Conservation (phyloP, 2,888 invertebrate species). For the Heliconius hortense region DNA sequence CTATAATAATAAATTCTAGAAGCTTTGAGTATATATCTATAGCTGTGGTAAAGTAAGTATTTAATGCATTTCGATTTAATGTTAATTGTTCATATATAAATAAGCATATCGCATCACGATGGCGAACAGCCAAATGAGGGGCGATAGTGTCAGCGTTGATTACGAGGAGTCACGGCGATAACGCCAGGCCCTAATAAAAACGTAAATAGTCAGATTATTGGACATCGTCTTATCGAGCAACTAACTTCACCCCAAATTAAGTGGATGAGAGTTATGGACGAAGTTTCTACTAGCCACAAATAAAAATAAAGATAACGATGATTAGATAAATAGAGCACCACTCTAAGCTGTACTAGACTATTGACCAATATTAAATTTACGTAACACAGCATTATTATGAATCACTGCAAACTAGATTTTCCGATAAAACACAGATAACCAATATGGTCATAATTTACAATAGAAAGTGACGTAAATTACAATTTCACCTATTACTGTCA, state of each 20-base stretch:
- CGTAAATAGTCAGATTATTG: slow-evolving; percentile 69
- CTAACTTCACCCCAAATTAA: slow-evolving; percentile 74
- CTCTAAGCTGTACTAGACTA: slow-evolving; percentile 41
- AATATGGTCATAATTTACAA: background rate
- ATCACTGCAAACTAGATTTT: slow-evolving; percentile 20
- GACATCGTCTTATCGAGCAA: slow-evolving; percentile 69
- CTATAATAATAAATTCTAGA: too few species aligned
- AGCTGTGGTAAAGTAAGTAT: slow-evolving; percentile 7
- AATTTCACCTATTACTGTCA: background rate
- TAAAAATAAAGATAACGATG: slow-evolving; percentile 69
- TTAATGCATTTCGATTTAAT: slow-evolving; percentile 15
- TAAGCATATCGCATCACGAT: slow-evolving; percentile 51
- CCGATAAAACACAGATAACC: slow-evolving; percentile 16
- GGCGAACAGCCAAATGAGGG: slow-evolving; percentile 54
- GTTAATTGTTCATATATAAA: slow-evolving; percentile 53
- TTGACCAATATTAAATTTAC: slow-evolving; percentile 37
- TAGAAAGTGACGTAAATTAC: background rate
- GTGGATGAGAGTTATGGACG: slow-evolving; percentile 74
- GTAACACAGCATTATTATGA: slow-evolving; percentile 22
- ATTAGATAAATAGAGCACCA: slow-evolving; percentile 72
- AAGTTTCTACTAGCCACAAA: slow-evolving; percentile 71
- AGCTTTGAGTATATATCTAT: background rate
- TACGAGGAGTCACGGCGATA: slow-evolving; percentile 69
- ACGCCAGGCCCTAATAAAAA: slow-evolving; percentile 70
- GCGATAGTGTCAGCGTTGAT: slow-evolving; percentile 64